Evolutionary conservation across 2,113 vertebrate genomes (phyloP).

Genomic region (Haemorhous mexicanus): DNA sequence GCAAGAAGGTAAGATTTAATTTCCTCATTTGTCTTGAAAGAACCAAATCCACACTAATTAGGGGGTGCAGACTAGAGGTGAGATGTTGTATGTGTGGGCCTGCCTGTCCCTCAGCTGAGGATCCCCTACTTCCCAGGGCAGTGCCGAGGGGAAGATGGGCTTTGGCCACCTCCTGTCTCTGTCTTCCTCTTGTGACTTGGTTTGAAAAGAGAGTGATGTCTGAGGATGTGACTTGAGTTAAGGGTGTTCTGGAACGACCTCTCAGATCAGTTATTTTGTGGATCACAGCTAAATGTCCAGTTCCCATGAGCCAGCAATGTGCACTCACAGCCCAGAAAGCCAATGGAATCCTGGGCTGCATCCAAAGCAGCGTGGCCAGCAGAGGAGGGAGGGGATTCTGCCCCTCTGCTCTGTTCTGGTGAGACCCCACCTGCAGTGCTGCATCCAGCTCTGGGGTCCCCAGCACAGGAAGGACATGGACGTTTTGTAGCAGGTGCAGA

Average conservation of each 20-base stretch:
- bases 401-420: background rate
- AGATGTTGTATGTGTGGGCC: background rate
- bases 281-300: background rate
- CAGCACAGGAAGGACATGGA: background rate
- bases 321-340: background rate
- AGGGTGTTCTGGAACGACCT: background rate
- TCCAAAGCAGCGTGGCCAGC: fast-evolving
- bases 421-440: background rate
- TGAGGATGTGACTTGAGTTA: background rate
- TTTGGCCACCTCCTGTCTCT: background rate
- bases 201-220: background rate
- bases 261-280: background rate
- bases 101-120: background rate
- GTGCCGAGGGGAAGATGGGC: background rate
- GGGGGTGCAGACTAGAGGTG: background rate
- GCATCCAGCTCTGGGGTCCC: background rate
- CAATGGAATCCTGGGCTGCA: background rate
- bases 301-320: background rate
- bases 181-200: background rate
- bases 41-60: background rate
- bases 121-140: background rate
- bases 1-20: background rate
- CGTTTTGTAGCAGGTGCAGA: fast-evolving
- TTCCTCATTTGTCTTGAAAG: background rate
- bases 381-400: background rate